phyloP scores from a whole-genome alignment of 2,888 invertebrate species.

The Agrochola macilenta region DNA sequence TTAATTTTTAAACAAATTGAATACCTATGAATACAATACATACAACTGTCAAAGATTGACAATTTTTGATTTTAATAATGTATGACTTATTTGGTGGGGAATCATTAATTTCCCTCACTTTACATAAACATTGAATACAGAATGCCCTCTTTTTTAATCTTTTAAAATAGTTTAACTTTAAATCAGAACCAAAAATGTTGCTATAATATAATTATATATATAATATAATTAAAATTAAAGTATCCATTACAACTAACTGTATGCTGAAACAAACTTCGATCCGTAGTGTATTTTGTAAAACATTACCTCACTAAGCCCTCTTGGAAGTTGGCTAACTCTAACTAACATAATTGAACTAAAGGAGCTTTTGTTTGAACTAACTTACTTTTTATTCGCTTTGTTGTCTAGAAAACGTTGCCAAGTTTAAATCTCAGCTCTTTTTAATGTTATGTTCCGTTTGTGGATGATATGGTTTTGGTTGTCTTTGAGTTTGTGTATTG shows the following conservation, averaged over 20 bases:
- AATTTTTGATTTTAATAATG: too few species aligned
- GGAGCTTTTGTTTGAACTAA: slow-evolving; percentile 52
- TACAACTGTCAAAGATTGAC: too few species aligned
- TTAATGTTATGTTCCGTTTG: slow-evolving; percentile 28
- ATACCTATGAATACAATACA: too few species aligned
- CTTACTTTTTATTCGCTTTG: slow-evolving; percentile 47
- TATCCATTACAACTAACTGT: slow-evolving; percentile 23
- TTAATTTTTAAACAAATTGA: too few species aligned
- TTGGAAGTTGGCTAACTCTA: slow-evolving; percentile 50
- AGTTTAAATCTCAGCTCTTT: slow-evolving; percentile 43
- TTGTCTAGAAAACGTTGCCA: slow-evolving; percentile 51
- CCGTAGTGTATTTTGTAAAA: slow-evolving; percentile 42
- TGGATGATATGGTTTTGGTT: slow-evolving; percentile 11
- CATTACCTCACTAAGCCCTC: slow-evolving; percentile 52
- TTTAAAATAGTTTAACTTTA: background rate
- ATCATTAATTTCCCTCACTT: too few species aligned
- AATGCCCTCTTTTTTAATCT: background rate
- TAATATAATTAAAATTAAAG: too few species aligned
- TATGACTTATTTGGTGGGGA: too few species aligned
- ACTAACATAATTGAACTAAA: slow-evolving; percentile 59
- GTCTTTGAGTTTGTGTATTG: background rate
- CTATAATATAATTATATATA: too few species aligned
- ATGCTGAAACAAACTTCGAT: slow-evolving; percentile 44
- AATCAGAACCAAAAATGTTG: background rate
- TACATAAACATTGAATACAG: too few species aligned